A percentile compares a stretch with the other conserved stretches of the same genome.
These are phyloP conservation scores for Calameuta idolon DNA, from an alignment of 2,888 invertebrate genomes.

Conservation along the genomic window DNA sequence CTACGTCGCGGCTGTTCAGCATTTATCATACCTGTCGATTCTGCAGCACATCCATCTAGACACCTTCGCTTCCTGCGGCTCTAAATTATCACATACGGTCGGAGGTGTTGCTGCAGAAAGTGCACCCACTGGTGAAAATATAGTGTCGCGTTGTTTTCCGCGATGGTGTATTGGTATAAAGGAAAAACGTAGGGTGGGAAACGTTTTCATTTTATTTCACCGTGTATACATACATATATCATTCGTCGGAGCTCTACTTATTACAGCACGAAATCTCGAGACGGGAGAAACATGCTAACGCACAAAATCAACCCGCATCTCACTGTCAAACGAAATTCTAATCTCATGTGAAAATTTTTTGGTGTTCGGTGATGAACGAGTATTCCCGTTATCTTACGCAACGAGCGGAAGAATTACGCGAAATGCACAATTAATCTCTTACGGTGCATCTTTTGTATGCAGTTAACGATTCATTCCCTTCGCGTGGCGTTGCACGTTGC, in stretches of 20 bases:
- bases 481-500: conserved; percentile 19
- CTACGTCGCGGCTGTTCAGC: conserved; percentile 48
- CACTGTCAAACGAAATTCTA: not conserved
- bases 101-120: conserved; percentile 28
- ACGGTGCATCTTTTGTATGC: conserved; percentile 1
- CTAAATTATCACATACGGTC: conserved; percentile 55
- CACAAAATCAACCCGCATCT: not conserved
- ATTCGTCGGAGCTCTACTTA: not conserved
- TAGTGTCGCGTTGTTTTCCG: conserved; percentile 38
- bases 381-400: not conserved
- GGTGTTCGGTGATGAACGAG: not conserved
- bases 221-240: not conserved
- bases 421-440: not conserved
- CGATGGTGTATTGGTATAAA: conserved; percentile 25
- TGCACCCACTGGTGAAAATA: conserved; percentile 43
- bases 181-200: conserved; percentile 8
- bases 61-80: conserved; percentile 51
- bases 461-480: conserved; percentile 2
- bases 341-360: not conserved
- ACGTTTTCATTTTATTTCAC: not conserved
- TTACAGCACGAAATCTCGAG: not conserved
- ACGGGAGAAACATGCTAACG: not conserved
- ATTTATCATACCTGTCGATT: conserved; percentile 60
- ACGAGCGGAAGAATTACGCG: not conserved
- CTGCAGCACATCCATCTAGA: conserved; percentile 55